A percentile compares a stretch with the other conserved stretches of the same genome.
These are phyloP conservation scores for Gryon sp. DNA, from an alignment of 1,140 invertebrate genomes.

Conservation along the genomic window DNA sequence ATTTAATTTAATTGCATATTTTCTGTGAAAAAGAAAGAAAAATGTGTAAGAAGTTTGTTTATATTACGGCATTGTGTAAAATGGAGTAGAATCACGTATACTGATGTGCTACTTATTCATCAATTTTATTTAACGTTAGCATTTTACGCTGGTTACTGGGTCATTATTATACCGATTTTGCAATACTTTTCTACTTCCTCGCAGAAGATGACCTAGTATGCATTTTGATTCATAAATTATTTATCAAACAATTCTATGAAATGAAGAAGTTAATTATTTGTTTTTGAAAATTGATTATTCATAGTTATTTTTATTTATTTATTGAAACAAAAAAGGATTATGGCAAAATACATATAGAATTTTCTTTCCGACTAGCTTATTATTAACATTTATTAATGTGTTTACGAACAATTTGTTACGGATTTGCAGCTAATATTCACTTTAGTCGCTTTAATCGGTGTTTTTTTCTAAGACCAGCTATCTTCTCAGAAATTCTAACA, in stretches of 20 bases:
- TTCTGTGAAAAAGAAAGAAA: too few species aligned
- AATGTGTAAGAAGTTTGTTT: too few species aligned
- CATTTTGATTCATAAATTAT: neutral
- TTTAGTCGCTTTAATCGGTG: conserved; percentile 14
- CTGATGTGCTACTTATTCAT: conserved; percentile 5
- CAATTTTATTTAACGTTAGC: conserved; percentile 21
- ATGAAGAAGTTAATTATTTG: too few species aligned
- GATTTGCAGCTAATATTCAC: neutral
- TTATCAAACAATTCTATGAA: too few species aligned
- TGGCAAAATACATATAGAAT: too few species aligned
- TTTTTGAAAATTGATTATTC: too few species aligned
- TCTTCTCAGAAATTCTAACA: conserved; percentile 41
- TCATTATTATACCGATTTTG: conserved; percentile 23
- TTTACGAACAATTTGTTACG: conserved; percentile 5
- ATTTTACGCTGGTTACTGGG: conserved; percentile 13
- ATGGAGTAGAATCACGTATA: neutral
- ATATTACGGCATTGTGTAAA: neutral
- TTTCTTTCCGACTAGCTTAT: too few species aligned
- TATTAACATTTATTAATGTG: conserved; percentile 30
- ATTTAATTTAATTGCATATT: too few species aligned
- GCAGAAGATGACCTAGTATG: conserved; percentile 3
- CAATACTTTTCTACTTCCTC: conserved; percentile 25
- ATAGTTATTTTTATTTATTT: too few species aligned
- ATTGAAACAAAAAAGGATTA: too few species aligned
- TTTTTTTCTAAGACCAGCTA: conserved; percentile 28